A percentile compares a stretch with the other conserved stretches of the same genome.
Evolutionary conservation across 2,113 vertebrate species (phyloP).

Genomic region (Benitochromis conjunctus): DNA sequence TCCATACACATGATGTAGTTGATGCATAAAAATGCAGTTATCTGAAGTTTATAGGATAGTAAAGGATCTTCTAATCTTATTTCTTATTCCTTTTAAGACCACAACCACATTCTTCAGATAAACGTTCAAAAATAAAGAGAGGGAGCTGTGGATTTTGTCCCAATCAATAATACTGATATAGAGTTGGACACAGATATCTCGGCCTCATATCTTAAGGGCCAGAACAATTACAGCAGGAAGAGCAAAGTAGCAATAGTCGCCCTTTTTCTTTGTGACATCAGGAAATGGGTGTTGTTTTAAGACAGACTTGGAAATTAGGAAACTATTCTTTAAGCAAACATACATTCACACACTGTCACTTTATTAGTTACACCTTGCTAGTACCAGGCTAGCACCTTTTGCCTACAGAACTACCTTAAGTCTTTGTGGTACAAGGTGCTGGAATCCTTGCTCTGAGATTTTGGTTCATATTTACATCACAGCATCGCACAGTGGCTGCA

Average conservation of each 20-base stretch:
- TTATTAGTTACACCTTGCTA: neutral
- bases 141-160: neutral
- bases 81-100: neutral
- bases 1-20: neutral
- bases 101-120: neutral
- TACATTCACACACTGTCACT: neutral
- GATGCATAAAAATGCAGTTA: neutral
- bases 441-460: neutral
- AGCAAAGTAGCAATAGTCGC: neutral
- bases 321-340: neutral
- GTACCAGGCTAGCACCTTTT: neutral
- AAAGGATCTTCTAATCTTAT: neutral
- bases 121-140: neutral
- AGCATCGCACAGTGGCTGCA: neutral
- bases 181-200: neutral
- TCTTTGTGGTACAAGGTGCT: neutral
- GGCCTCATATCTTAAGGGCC: neutral
- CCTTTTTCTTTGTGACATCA: neutral
- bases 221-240: neutral
- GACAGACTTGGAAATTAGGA: neutral
- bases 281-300: neutral
- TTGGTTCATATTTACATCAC: neutral
- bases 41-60: rapidly evolving
- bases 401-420: neutral
- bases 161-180: neutral